Base-by-base conservation (phyloP, 2,888 invertebrate genomes). In the Sphinx pinastri region DNA sequence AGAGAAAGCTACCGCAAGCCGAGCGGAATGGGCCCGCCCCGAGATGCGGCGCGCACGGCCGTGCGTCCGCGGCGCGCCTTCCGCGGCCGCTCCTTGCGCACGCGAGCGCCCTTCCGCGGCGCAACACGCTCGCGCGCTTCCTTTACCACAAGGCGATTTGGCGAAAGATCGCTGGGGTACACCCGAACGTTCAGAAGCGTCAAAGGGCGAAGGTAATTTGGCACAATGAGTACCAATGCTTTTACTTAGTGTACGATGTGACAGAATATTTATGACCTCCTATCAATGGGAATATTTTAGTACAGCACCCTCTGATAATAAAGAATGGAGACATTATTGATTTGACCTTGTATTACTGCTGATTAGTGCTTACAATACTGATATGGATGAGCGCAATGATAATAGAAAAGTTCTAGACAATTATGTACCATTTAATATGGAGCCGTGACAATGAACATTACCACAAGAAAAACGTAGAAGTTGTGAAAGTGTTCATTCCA, bases 81-180 rank as follows among this genome's bases (percentile, higher is more conserved):
- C 88, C 91, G 94, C 79, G 94, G 93, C 75, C 94, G 94, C 81
- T 86, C 93, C 73, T 87, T 95, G 86, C 94, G 95, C 84, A 88
- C 95, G 77, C 90, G 95, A 79, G 94, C 94, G 76, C 77, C 90
- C 71, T 95, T 88, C 89, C 94, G 95, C 78, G 95, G 95, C 84
- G 90, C 92, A 70, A 90, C 94, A 77, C 93, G 95, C 84, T 93
- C 94, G 78, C 93, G 95, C 78, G 91, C 94, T 79, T 80, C 89
- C 73, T 92, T 90, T 85, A 76, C 84, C 81, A 77, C 89, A 74
- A 83, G 94, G 79, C 89, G 92, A 76, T 92, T 88, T 84, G 81
- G 85, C 69, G 92, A 92, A 74, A 84, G 92, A 72, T 85, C 92
- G 81, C 88, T 92, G 75, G 87, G 88, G 52, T 92, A 91, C 84